phyloP scores from a whole-genome alignment of 1,140 invertebrate genomes.

The Drosophila lacteicornis region DNA sequence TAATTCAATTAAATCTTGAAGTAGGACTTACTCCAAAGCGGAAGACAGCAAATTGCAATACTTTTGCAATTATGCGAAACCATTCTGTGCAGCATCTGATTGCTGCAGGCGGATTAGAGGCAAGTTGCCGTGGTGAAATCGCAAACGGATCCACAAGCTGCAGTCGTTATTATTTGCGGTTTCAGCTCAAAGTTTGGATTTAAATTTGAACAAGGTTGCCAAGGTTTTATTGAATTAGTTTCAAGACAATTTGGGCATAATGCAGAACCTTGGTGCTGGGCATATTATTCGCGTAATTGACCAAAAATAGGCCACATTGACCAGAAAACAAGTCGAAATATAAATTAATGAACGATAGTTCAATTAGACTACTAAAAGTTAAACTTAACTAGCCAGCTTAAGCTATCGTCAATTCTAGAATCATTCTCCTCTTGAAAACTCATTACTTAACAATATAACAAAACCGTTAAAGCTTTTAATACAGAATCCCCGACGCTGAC shows the following conservation, averaged over 20 bases:
- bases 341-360: too few relatives aligned
- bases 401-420: not conserved
- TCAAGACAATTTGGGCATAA: not conserved
- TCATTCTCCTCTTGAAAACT: too few relatives aligned
- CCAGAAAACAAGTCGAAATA: not conserved
- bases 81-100: conserved; percentile 36
- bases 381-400: not conserved
- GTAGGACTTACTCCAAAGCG: conserved; percentile 39
- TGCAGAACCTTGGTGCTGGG: not conserved
- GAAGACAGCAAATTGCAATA: conserved; percentile 73
- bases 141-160: not conserved
- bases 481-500: not conserved
- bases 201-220: conserved; percentile 1
- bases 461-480: not conserved
- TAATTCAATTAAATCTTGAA: conserved; percentile 79
- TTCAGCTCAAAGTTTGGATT: not conserved
- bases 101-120: conserved; percentile 12
- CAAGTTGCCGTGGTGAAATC: conserved; percentile 9
- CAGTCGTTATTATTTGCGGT: conserved; percentile 9
- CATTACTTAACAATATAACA: not conserved
- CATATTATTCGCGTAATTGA: not conserved
- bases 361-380: not conserved
- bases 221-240: not conserved
- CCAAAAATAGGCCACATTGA: not conserved
- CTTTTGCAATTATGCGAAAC: conserved; percentile 73